Evolutionary conservation across 2,888 invertebrate genomes (phyloP).

Genomic region (Dryomyza anilis): DNA sequence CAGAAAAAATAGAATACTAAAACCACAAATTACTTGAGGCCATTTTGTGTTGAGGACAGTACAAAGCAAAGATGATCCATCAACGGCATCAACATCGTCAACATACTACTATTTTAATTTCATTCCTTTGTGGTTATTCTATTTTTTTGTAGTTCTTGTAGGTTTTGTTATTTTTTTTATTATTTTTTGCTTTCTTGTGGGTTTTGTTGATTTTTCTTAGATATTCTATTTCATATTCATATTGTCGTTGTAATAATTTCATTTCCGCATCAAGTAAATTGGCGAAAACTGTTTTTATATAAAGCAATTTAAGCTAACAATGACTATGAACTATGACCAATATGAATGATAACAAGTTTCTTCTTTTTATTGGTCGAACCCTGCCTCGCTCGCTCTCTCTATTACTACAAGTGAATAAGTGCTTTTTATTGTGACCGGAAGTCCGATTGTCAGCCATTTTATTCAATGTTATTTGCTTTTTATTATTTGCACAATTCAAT

Average conservation of each 20-base stretch:
- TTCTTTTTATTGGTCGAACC: too few species aligned
- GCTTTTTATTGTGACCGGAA: neutral
- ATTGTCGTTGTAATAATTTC: neutral
- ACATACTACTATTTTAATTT: neutral
- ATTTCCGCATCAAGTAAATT: neutral
- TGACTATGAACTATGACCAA: too few species aligned
- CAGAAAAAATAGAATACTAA: too few species aligned
- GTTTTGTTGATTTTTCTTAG: too few species aligned
- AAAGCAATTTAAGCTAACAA: too few species aligned
- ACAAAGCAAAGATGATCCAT: too few species aligned
- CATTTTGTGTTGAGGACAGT: too few species aligned
- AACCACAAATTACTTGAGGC: too few species aligned
- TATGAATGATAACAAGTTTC: too few species aligned
- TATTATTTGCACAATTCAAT: neutral
- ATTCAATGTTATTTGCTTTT: neutral
- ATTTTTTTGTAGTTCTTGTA: neutral
- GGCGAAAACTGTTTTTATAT: too few species aligned
- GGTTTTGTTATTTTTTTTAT: neutral
- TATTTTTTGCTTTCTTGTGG: neutral
- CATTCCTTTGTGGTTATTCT: neutral
- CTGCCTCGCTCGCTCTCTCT: too few species aligned
- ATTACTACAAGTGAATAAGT: neutral
- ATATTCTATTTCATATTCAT: neutral
- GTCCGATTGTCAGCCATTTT: neutral
- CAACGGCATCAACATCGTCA: too few species aligned